Percentiles rank a stretch among this genome's conserved stretches.
Evolutionary conservation across 92 coral and sea anemone genomes (phyloP).

Genomic region (Nematostella vectensis): DNA sequence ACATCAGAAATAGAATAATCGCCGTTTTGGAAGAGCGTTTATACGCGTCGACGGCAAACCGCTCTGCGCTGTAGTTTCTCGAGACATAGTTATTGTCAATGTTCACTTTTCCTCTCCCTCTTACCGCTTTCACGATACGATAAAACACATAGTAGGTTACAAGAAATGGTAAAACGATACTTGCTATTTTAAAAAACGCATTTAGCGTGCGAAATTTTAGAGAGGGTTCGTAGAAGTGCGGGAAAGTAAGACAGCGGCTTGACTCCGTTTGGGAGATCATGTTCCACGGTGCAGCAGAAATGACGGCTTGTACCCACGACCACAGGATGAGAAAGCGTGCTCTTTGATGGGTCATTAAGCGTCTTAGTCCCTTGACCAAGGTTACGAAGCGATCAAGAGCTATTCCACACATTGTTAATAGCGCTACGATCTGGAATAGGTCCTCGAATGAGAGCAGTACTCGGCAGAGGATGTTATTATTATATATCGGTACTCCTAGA

Average conservation of each 20-base stretch:
- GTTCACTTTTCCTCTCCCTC: constrained; percentile 64
- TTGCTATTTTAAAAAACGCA: constrained; percentile 31
- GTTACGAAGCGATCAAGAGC: constrained; percentile 67
- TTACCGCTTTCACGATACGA: constrained; percentile 54
- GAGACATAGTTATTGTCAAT: constrained; percentile 70
- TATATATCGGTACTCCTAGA: constrained; percentile 28
- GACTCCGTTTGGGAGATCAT: constrained; percentile 15
- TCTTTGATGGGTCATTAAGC: constrained; percentile 52
- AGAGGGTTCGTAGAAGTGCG: constrained; percentile 60
- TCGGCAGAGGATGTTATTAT: constrained; percentile 40
- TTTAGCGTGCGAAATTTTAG: constrained; percentile 22
- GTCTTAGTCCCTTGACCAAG: constrained; percentile 60
- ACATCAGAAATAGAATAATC: constrained; percentile 62
- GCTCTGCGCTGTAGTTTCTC: constrained; percentile 77
- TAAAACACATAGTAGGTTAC: constrained; percentile 54
- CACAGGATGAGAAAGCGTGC: constrained; percentile 40
- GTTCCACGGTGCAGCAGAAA: constrained; percentile 62
- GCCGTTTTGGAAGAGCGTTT: constrained; percentile 85
- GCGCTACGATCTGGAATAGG: constrained; percentile 59
- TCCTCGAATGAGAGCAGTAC: constrained; percentile 50
- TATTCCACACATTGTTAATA: constrained; percentile 70
- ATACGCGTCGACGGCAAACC: constrained; percentile 75
- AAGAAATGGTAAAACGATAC: constrained; percentile 43
- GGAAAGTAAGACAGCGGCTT: constrained; percentile 38
- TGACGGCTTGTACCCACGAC: constrained; percentile 59